A percentile compares a stretch with the other conserved stretches of the same genome.
Conservation (phyloP, 2,888 invertebrate genomes). For the Tiliacea citrago region DNA sequence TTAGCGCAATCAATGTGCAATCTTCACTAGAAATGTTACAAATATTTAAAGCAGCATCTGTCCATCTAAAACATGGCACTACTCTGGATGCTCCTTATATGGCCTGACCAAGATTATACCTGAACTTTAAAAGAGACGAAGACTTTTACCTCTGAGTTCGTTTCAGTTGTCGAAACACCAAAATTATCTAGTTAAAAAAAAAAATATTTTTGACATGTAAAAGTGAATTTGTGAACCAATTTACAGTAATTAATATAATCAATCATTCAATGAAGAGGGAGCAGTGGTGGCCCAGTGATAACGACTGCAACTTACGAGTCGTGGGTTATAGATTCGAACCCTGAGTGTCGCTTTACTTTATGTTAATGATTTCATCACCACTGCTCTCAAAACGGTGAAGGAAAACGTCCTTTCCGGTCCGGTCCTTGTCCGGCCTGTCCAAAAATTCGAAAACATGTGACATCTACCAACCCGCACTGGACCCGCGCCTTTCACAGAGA, state of each 20-base stretch:
- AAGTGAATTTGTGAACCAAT: neutral
- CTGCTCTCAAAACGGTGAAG: too few relatives aligned
- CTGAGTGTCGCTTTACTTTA: too few relatives aligned
- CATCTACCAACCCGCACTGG: too few relatives aligned
- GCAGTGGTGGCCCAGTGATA: too few relatives aligned
- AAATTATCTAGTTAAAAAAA: neutral
- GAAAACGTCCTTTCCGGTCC: too few relatives aligned
- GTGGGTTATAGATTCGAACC: too few relatives aligned
- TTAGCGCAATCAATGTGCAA: constrained; percentile 32
- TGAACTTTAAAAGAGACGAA: neutral
- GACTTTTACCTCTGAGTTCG: neutral
- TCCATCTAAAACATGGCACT: neutral
- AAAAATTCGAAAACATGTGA: too few relatives aligned
- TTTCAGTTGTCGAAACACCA: neutral
- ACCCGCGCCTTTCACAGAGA: too few relatives aligned
- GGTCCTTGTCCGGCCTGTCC: too few relatives aligned
- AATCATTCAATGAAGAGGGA: too few relatives aligned
- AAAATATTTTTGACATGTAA: neutral
- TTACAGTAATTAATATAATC: neutral
- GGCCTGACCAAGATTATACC: neutral
- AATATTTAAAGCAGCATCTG: neutral
- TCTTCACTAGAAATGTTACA: constrained; percentile 13
- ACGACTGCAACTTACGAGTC: too few relatives aligned
- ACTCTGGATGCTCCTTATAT: neutral
- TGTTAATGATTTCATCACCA: too few relatives aligned